Base-by-base conservation (phyloP, 1,140 invertebrate species). In the Gryllus bimaculatus region DNA sequence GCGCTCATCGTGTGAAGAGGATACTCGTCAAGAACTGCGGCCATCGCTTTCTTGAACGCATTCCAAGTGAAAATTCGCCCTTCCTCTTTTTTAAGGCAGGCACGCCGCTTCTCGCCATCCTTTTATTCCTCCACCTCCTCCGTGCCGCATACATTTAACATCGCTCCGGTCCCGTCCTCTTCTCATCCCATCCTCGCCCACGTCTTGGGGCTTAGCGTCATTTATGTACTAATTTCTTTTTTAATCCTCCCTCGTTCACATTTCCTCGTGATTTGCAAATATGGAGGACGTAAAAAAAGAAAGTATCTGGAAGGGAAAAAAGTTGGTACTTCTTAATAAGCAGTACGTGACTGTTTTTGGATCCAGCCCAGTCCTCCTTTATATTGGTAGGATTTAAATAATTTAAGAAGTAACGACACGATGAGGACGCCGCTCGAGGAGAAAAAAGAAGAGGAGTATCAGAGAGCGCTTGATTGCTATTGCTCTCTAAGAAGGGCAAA, bases 191-290 rank as follows among this genome's bases (percentile, higher is more conserved):
- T 66, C 54, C 7, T 1, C 54, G 10, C 54, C 54, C 54, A 66
- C 54, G 54, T 66, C 54, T 18, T 10, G 18, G 54, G 54, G 54
- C 54, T 66, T 18, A 66, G 54, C 54, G 54, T 66, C 54, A 66
- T 66, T 66, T 66, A 66, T 66, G 54, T 66, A 66, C 54, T 66
- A 66, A 66, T 66, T 66, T 66, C 54, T 66, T 66, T 66, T 66
- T 66, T 66, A 66, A 66, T 66, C 54, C 54, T 66, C 54, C 18
- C 54, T 66, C 54, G 54, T 66, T 66, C 54, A 66, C 54, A 66
- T 66, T 7, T 13, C 18, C 18, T 66, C 54, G 54, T 66, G 54
- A 66, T 66, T 66, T 66, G 54, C 54, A 66, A 66, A 66, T 66
- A 66, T 66, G 54, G 54, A 66, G 54, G 54, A 66, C 54, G 2